A percentile compares a stretch with the other conserved stretches of the same genome.
These are phyloP conservation scores for Cacoxenus indagator DNA, from an alignment of 2,888 invertebrate species.

Conservation along the genomic window DNA sequence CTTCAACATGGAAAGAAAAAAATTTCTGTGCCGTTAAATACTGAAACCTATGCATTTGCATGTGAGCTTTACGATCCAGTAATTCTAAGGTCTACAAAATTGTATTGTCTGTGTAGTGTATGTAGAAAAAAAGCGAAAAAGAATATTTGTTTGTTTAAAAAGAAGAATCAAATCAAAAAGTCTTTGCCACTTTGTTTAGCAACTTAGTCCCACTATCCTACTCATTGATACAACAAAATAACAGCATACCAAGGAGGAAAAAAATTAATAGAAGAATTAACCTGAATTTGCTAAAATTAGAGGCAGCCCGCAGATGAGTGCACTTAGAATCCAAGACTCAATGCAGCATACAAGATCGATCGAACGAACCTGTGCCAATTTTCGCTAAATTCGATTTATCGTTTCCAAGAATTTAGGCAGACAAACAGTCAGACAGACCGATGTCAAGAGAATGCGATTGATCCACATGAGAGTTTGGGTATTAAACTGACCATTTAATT, in stretches of 20 bases:
- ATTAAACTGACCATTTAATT: constrained; percentile 48
- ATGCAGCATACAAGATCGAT: background rate
- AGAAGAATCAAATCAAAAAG: no score
- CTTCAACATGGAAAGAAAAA: no score
- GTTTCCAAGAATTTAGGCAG: background rate
- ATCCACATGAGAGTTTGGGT: background rate
- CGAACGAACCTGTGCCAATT: constrained; percentile 8
- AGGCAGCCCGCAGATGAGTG: constrained; percentile 31
- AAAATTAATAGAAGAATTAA: background rate
- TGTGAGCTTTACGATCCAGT: no score
- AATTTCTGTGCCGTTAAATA: no score
- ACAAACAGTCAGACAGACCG: background rate
- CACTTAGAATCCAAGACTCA: constrained; percentile 27
- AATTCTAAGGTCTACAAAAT: no score
- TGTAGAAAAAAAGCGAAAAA: no score
- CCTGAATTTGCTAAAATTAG: no score
- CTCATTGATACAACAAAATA: constrained; percentile 26
- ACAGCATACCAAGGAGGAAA: constrained; percentile 25
- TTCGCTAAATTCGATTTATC: background rate
- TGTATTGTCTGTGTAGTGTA: no score
- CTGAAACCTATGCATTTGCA: no score
- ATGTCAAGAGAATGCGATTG: background rate
- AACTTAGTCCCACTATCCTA: no score
- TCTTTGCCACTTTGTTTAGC: no score
- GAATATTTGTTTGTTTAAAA: no score